A percentile compares a stretch with the other conserved stretches of the same genome.
phyloP scores from a whole-genome alignment of 2,797 vertebrate species.

The Microctenopoma lineatum region DNA sequence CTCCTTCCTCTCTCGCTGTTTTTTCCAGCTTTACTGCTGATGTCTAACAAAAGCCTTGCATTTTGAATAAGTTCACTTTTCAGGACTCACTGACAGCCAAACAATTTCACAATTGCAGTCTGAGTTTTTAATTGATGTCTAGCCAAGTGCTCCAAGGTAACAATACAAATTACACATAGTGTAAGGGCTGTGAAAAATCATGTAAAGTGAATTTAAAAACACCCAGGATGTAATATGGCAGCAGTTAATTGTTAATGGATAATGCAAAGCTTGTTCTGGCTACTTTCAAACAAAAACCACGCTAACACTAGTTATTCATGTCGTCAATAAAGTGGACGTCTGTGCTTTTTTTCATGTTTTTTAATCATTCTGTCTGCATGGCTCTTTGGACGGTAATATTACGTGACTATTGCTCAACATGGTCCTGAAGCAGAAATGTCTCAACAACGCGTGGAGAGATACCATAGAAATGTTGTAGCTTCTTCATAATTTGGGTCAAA shows the following conservation, averaged over 20 bases:
- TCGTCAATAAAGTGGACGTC: not conserved
- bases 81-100: constrained; percentile 32
- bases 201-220: constrained; percentile 3
- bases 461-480: no score
- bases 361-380: no score
- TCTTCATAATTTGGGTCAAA: no score
- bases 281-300: not conserved
- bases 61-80: constrained; percentile 29
- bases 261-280: constrained; percentile 8
- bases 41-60: constrained; percentile 29
- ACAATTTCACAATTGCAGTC: constrained; percentile 16
- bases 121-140: constrained; percentile 29
- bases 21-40: constrained; percentile 7
- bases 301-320: not conserved
- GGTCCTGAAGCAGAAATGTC: no score
- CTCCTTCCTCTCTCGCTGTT: constrained; percentile 29
- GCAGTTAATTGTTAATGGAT: constrained; percentile 5
- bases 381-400: no score
- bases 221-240: constrained; percentile 7
- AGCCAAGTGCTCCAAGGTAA: constrained; percentile 15
- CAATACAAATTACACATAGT: constrained; percentile 19
- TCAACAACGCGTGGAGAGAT: no score
- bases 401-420: no score
- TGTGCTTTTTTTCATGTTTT: not conserved
- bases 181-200: not conserved